Conservation (phyloP, 2,888 invertebrate genomes). For the Sminthurides aquaticus region DNA sequence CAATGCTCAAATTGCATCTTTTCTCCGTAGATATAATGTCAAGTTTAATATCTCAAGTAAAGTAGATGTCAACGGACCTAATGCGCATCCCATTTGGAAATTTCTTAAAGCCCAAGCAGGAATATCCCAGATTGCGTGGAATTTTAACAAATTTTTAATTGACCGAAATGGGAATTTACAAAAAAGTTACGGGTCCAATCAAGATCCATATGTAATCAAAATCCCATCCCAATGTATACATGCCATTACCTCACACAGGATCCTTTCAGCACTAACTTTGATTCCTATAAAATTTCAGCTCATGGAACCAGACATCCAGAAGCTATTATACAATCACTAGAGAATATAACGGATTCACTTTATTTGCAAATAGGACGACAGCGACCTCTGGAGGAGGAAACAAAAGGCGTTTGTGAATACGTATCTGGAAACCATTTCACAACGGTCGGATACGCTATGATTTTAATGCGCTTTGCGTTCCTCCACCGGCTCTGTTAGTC, state of each 20-base stretch:
- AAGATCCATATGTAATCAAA: slow-evolving; percentile 46
- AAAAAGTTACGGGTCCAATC: slow-evolving; percentile 59
- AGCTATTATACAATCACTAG: neutral
- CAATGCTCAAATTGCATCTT: slow-evolving; percentile 59
- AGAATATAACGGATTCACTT: too few relatives aligned
- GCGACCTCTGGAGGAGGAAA: too few relatives aligned
- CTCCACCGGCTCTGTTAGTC: too few relatives aligned
- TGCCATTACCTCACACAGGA: too few relatives aligned
- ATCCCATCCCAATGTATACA: neutral
- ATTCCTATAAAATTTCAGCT: too few relatives aligned
- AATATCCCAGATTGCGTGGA: slow-evolving; percentile 70
- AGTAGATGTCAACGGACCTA: slow-evolving; percentile 63
- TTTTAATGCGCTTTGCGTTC: too few relatives aligned
- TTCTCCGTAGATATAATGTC: slow-evolving; percentile 49
- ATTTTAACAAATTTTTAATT: slow-evolving; percentile 79
- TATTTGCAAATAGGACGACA: too few relatives aligned
- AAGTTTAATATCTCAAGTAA: slow-evolving; percentile 56
- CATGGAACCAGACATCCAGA: neutral
- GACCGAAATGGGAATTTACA: slow-evolving; percentile 65
- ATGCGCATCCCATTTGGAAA: slow-evolving; percentile 59
- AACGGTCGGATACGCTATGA: too few relatives aligned
- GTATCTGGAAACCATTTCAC: too few relatives aligned
- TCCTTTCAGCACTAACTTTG: too few relatives aligned
- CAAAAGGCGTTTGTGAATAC: too few relatives aligned
- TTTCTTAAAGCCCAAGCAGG: slow-evolving; percentile 34